Evolutionary conservation across 2,797 vertebrate genomes (phyloP), one percentile per base, ranked within the genome.

Genomic region (Anguilla anguilla): DNA sequence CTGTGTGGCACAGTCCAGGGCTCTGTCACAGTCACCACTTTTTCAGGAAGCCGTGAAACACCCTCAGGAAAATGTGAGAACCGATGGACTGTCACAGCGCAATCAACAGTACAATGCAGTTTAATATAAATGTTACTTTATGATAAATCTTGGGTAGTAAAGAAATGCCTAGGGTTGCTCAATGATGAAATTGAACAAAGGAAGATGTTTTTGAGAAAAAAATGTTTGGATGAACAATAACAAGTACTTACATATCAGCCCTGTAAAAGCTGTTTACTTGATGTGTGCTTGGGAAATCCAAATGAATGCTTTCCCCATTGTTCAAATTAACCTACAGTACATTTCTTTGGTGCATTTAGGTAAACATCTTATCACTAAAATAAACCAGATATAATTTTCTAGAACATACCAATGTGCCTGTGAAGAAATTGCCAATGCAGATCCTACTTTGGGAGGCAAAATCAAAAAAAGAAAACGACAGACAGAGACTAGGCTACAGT

Each of bases 401-500:
- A 15, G 15, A 79, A 79, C 61, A 64, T 35, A 28, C 74, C 28
- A 43, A 17, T 0, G 13, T 79, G 74, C 15, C 9, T 31, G 2
- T 35, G 39, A 79, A 17, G 28, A 79, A 39, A 77, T 35, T 39
- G 15, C 4, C 61, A 64, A 64, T 79, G 31, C 15, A 17, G 1
- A 79, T 39, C 10, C 17, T 13, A 35, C 11, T 79, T 79, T 46
- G 74, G 15, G 39, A 5, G 31, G 31, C 2, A 39, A 89, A 88
- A 85, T 88, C 43, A 46, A 46, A 46, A 46, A 46, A 53, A 53
- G 51, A 53, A 53, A 88, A 83, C 59, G 79, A 51, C 85, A 79
- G 87, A 90, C 88, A 82, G 84, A 59, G 84, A 84, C 86, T 87
- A 9, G 51, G 51, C 51, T 53, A 46, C 43, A 46, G 43, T 46